phyloP scores from a whole-genome alignment of 35 echinoderm and acorn worm species.

The Amphiura filiformis region DNA sequence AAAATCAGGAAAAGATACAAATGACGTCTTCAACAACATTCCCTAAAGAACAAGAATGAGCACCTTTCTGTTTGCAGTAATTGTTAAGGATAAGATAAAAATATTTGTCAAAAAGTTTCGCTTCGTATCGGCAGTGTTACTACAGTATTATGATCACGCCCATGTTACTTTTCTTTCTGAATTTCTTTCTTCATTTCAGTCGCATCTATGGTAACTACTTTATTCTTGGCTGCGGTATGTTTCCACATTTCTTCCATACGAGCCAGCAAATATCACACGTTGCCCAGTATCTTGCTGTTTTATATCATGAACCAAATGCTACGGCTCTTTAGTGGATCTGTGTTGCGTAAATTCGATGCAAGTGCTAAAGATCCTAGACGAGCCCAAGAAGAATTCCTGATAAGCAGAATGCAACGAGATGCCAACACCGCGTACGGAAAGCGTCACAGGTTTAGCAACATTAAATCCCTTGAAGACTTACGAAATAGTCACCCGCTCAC shows the following conservation, averaged over 20 bases:
- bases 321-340: not conserved
- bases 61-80: too few species aligned
- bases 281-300: not conserved
- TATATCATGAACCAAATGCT: not conserved
- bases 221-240: not conserved
- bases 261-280: not conserved
- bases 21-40: too few species aligned
- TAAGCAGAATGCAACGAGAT: slow-evolving; percentile 11
- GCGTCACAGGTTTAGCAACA: slow-evolving; percentile 13
- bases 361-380: slow-evolving; percentile 6
- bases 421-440: slow-evolving; percentile 51
- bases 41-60: too few species aligned
- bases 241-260: not conserved
- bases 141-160: too few species aligned
- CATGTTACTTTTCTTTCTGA: not conserved
- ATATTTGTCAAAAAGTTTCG: too few species aligned
- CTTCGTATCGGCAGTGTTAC: too few species aligned
- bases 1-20: too few species aligned
- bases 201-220: not conserved
- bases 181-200: not conserved
- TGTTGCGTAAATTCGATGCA: not conserved
- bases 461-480: slow-evolving; percentile 42
- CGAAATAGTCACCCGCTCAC: slow-evolving; percentile 60
- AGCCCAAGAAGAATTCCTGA: slow-evolving; percentile 48
- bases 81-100: too few species aligned